Conservation (phyloP, 2,113 vertebrate species). For the Brachypodius melanocephalos region DNA sequence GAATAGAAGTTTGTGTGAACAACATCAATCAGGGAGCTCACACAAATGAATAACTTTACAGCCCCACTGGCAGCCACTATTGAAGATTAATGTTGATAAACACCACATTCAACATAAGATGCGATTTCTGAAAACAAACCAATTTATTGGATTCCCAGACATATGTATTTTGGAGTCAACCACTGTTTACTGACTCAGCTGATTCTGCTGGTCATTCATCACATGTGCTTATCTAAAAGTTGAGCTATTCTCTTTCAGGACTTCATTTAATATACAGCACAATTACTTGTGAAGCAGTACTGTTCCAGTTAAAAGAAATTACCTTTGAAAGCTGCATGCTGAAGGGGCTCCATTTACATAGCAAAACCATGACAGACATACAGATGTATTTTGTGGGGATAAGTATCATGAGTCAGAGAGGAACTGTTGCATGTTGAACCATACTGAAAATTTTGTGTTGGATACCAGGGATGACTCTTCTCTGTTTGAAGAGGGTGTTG, state of each 20-base stretch:
- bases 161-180: constrained; percentile 34
- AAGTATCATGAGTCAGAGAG: neutral
- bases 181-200: constrained; percentile 59
- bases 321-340: neutral
- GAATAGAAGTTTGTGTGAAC: constrained; percentile 42
- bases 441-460: neutral
- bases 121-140: constrained; percentile 49
- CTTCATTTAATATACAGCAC: neutral
- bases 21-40: constrained; percentile 20
- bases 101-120: constrained; percentile 15
- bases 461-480: neutral
- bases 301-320: neutral
- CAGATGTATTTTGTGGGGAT: neutral
- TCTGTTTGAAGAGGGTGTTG: neutral
- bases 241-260: constrained; percentile 25
- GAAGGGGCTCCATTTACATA: neutral
- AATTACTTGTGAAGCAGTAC: neutral
- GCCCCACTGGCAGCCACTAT: constrained; percentile 11
- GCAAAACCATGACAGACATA: neutral
- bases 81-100: constrained; percentile 54
- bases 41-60: constrained; percentile 42
- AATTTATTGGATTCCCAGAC: constrained; percentile 43
- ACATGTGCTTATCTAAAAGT: neutral
- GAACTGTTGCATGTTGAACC: neutral
- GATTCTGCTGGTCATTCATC: constrained; percentile 50